Percentiles rank a stretch among this genome's conserved stretches.
Conservation (phyloP, 2,888 invertebrate genomes). For the Lasioglossum zephyrum region DNA sequence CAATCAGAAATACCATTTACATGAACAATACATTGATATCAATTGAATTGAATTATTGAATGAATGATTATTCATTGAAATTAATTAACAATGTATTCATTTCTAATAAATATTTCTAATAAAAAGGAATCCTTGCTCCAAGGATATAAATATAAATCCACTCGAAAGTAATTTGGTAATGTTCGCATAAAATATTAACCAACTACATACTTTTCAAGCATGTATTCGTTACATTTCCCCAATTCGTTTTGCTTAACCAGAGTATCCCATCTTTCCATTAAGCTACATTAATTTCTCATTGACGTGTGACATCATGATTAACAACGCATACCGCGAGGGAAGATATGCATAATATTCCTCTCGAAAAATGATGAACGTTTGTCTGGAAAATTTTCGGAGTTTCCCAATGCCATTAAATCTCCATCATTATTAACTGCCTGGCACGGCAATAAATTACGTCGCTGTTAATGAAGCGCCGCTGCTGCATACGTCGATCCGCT, state of each 20-base stretch:
- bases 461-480: constrained; percentile 46
- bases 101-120: neutral
- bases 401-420: constrained; percentile 48
- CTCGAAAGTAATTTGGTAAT: neutral
- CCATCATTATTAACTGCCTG: constrained; percentile 55
- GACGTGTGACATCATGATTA: constrained; percentile 39
- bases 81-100: too few relatives aligned
- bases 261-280: constrained; percentile 12
- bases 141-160: neutral
- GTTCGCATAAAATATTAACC: neutral
- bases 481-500: constrained; percentile 29
- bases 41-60: too few relatives aligned
- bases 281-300: constrained; percentile 37
- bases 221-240: neutral
- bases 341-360: constrained; percentile 18
- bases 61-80: too few relatives aligned
- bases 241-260: neutral
- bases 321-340: constrained; percentile 5
- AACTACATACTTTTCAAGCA: neutral
- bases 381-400: constrained; percentile 46
- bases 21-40: too few relatives aligned
- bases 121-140: neutral
- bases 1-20: too few relatives aligned
- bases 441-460: constrained; percentile 50
- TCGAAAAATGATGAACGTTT: constrained; percentile 54